Evolutionary conservation across 2,113 vertebrate genomes (phyloP).

Genomic region (Colaptes auratus): DNA sequence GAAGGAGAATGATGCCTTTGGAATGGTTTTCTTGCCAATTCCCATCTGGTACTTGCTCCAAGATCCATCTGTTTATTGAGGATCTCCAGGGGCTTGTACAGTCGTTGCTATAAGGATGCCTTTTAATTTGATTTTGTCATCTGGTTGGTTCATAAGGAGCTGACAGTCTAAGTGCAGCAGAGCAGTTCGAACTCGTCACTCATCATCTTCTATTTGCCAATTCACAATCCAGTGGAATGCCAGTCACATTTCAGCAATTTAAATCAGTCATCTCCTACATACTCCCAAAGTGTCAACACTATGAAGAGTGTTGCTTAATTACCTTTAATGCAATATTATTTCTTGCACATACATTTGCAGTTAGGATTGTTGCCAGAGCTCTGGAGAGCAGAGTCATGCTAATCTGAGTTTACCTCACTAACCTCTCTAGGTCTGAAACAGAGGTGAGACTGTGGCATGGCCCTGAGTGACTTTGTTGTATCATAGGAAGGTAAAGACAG

Average conservation of each 20-base stretch:
- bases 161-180: constrained; percentile 6
- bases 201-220: not conserved
- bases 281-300: not conserved
- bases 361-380: not conserved
- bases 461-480: not conserved
- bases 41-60: constrained; percentile 1
- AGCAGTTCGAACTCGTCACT: not conserved
- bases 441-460: not conserved
- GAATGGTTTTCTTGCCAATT: not conserved
- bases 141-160: not conserved
- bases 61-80: constrained; percentile 6
- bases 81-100: not conserved
- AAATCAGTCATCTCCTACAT: not conserved
- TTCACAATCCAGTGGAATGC: not conserved
- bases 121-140: constrained; percentile 43
- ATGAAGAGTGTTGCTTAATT: not conserved
- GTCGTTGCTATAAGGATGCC: not conserved
- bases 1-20: not conserved
- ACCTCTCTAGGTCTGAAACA: not conserved
- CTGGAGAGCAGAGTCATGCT: not conserved
- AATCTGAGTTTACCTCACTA: not conserved
- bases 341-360: not conserved
- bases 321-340: not conserved
- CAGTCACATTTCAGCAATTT: constrained; percentile 27
- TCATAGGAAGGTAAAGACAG: not conserved